A percentile compares a stretch with the other conserved stretches of the same genome.
These are phyloP conservation scores for Pelochelys cantorii DNA, from an alignment of 2,797 vertebrate genomes.

Conservation along the genomic window DNA sequence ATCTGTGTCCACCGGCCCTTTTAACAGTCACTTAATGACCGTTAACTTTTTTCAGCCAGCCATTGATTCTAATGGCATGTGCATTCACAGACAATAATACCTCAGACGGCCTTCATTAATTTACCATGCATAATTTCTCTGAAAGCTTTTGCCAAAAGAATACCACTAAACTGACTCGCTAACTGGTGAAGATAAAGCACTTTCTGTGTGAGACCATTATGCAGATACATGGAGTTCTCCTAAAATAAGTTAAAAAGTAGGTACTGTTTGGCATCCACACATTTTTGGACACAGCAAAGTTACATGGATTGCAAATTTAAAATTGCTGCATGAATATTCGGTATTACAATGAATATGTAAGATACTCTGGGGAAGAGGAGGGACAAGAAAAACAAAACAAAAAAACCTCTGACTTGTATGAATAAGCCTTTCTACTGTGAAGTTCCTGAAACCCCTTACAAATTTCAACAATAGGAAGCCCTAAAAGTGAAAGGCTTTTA, in stretches of 20 bases:
- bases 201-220: constrained; percentile 74
- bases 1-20: constrained; percentile 72
- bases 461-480: constrained; percentile 53
- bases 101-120: constrained; percentile 82
- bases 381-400: background rate
- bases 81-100: constrained; percentile 79
- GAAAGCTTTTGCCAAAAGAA: constrained; percentile 83
- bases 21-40: constrained; percentile 75
- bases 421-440: constrained; percentile 51
- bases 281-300: constrained; percentile 43
- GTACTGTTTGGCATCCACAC: constrained; percentile 39
- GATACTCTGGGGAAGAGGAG: constrained; percentile 19
- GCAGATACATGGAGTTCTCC: constrained; percentile 65
- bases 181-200: constrained; percentile 75
- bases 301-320: constrained; percentile 42
- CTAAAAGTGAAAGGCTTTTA: constrained; percentile 63
- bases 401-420: constrained; percentile 43
- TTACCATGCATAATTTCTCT: constrained; percentile 88
- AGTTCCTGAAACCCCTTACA: constrained; percentile 51
- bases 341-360: constrained; percentile 64
- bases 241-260: constrained; percentile 68
- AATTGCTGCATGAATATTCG: constrained; percentile 52
- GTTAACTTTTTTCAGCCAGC: constrained; percentile 77
- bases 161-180: constrained; percentile 72
- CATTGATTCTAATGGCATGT: constrained; percentile 79